Base-by-base conservation (phyloP, 1,140 invertebrate species). In the Planococcus citri region DNA sequence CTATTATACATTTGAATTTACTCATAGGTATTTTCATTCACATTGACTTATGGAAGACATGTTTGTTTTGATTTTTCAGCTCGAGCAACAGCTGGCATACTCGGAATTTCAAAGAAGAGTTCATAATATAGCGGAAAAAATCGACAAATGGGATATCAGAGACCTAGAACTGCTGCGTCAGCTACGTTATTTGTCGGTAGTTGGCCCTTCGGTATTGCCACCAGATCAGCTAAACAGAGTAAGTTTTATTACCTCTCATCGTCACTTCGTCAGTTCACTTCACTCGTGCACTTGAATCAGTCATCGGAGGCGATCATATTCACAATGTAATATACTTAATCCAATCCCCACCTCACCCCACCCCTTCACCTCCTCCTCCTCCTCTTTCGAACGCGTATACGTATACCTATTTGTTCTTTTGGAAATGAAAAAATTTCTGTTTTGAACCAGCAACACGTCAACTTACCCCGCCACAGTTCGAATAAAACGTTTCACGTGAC, bases 191-290 rank as follows among this genome's bases (percentile, higher is more conserved):
- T 82, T 94, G 25, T 88, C 89, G 10, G 85, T 88, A 58, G 87
- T 93, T 29, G 94, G 94, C 25, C 87, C 89, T 9, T 85, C 91
- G 33, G 92, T 91, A 0, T 78, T 96, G 68, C 85, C 89, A 1
- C 85, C 89, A 10, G 88, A 92, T 75, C 88, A 92, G 73, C 79
- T 94, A 0, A 88, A 91, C 73, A 84, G 91, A 76, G 91, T 95
- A 80, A 84, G 82, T 79, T 4, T 6, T 51, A 20, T 3, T 51
- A 9, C 17, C 2, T 17, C 17, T 9, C 6, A 33, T n/a, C n/a
- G n/a, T n/a, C n/a, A n/a, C n/a, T n/a, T n/a, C n/a, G n/a, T n/a
- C 12, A 6, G 3, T 33, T 33, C 29, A 33, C 3, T 33, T 12
- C 12, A 33, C 4, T n/a, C n/a, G 4, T 33, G 12, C 12, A 6